Evolutionary conservation across 2,888 invertebrate species (phyloP), one percentile per base, ranked within the genome.

Genomic region (Onchidella celtica): DNA sequence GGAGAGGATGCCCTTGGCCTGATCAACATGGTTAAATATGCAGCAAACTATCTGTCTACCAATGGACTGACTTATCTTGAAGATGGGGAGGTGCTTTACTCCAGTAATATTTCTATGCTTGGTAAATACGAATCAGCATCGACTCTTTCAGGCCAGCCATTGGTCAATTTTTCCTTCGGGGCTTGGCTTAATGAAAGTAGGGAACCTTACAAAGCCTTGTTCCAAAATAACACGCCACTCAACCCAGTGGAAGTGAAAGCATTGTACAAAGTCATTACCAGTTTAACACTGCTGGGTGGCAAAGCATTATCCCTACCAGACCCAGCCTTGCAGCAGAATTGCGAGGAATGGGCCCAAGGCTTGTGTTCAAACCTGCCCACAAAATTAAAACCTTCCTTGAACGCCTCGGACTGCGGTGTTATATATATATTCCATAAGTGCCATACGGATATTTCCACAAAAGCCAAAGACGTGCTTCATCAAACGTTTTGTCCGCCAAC

Each of bases 161-260:
- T 75, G 24, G 36, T 29, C 6, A 69, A 74, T 36, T 38, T 82
- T 3, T 82, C 82, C 2, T 84, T 84, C 70, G 82, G 84, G 1
- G n/a, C 55, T 1, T 84, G 84, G 84, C 55, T 84, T 0, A 21
- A 38, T 34, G 57, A 27, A 0, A 32, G 36, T 2, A 47, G n/a
- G n/a, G 11, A 9, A 1, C 1, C n/a, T 11, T 75, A 63, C 40
- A 68, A 29, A 47, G 34, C 38, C 24, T 38, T 34, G 24, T 38
- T 17, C 11, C 78, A 24, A 38, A 4, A 36, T 0, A 21, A 29
- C 14, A 9, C 34, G 40, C 40, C 75, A 17, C 77, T 84, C n/a
- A 61, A 29, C 0, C 29, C 70, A 6, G n/a, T 73, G 1, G 84
- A 84, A 29, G 24, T 79, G n/a, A 66, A 32, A 29, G 72, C 55